Base-by-base conservation (phyloP, 2,113 vertebrate species). In the Thomomys bottae region DNA sequence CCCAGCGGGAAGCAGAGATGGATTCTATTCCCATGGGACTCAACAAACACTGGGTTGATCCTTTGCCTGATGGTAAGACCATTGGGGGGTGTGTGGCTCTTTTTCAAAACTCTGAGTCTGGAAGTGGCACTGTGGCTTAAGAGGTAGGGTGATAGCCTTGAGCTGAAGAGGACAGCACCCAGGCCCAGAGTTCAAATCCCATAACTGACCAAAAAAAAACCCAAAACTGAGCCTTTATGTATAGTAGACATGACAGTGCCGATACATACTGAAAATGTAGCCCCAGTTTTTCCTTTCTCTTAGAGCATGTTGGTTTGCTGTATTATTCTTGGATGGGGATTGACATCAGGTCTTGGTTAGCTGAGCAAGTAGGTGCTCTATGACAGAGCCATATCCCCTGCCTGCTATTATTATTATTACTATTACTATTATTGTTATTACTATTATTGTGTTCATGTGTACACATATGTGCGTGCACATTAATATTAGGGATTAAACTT, bases 21-120 rank as follows among this genome's bases (percentile, higher is more conserved):
- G 99, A 99, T 97, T 99, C 99, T 49, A 99, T 99, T 92, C 99
- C 99, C 72, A 99, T 99, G 99, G 99, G 99, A 23, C 98, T 99
- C 94, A 99, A 99, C 96, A 99, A 99, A 68, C 99, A 99, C 97
- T 99, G 99, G 99, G 99, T 99, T 59, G 99, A 99, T 97, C 99
- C 99, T 38, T 98, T 99, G 88, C 99, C 99, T 95, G 99, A 99
- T 59, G 98, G 99, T 99, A 97, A 73, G 98, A 67, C 24, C 36
- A 30, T 45, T 14, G 68, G 2, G 17, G 6, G 1, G 0, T n/a
- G 12, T n/a, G 12, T 70, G 82, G 36, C 40, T 30, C 84, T 87
- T 49, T 59, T 77, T 57, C 54, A 81, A 30, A 36, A 59, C 18
- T 17, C 42, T 75, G 49, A 81, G n/a, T n/a, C n/a, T n/a, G n/a